Evolutionary conservation across 2,797 vertebrate genomes (phyloP).

Genomic region (Gila robusta): DNA sequence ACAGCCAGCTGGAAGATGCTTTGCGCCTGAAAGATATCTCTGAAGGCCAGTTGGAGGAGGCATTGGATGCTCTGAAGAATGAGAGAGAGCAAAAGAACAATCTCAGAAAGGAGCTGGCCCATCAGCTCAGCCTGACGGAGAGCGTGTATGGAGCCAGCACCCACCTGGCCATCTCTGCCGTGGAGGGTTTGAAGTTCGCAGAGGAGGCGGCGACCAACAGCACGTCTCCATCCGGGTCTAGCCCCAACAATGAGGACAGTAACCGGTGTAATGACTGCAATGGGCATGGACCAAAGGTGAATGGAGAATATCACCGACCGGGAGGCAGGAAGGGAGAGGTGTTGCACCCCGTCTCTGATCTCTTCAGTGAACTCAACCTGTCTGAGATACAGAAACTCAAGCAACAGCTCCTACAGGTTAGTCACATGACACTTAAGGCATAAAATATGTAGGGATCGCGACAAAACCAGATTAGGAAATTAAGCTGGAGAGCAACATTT

Average conservation of each 20-base stretch:
- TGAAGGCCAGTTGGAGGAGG: constrained; percentile 93
- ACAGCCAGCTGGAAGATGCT: constrained; percentile 97
- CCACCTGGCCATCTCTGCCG: constrained; percentile 90
- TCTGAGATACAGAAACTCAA: constrained; percentile 99
- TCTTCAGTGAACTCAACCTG: constrained; percentile 98
- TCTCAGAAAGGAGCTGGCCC: constrained; percentile 92
- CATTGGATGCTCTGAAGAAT: constrained; percentile 92
- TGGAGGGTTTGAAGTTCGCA: constrained; percentile 91
- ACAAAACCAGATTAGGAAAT: not conserved
- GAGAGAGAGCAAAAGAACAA: constrained; percentile 97
- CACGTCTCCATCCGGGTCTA: constrained; percentile 62
- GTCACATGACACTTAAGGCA: constrained; percentile 49
- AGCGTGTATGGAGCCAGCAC: constrained; percentile 85
- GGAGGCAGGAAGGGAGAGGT: constrained; percentile 86
- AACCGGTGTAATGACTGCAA: constrained; percentile 88
- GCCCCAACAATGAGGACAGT: constrained; percentile 89
- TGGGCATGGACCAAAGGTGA: constrained; percentile 85
- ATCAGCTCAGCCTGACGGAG: constrained; percentile 91
- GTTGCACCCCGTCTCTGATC: constrained; percentile 89
- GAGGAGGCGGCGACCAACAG: constrained; percentile 80
- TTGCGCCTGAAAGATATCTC: constrained; percentile 95
- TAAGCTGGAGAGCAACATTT: not conserved
- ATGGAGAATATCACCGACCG: constrained; percentile 85
- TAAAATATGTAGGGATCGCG: not conserved
- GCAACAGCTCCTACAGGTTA: constrained; percentile 96